Conservation (phyloP, 2,888 invertebrate genomes). For the Cantharis flavilabris region DNA sequence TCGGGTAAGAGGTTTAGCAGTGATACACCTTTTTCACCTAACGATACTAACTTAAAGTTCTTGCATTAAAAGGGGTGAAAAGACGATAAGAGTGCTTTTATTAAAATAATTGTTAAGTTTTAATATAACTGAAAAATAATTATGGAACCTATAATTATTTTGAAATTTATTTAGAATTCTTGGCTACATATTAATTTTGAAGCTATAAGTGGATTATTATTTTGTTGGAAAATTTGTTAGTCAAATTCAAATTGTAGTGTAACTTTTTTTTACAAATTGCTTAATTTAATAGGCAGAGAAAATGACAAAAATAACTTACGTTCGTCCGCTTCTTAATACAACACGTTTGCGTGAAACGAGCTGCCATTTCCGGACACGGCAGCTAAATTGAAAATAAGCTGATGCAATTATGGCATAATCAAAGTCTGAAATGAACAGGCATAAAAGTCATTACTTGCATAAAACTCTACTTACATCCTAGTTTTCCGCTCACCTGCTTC, state of each 20-base stretch:
- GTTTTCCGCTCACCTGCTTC: constrained; percentile 40
- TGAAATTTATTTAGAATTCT: neutral
- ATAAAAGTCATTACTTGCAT: constrained; percentile 40
- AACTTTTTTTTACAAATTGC: neutral
- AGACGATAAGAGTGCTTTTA: neutral
- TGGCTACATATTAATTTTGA: neutral
- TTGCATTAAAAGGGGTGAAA: neutral
- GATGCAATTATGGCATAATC: constrained; percentile 38
- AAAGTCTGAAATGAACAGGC: constrained; percentile 39
- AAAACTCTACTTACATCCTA: constrained; percentile 39
- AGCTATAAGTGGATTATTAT: neutral
- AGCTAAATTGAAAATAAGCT: constrained; percentile 30
- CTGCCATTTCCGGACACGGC: constrained; percentile 21
- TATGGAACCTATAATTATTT: neutral
- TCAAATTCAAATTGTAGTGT: neutral
- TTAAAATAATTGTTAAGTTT: neutral
- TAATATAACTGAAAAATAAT: neutral
- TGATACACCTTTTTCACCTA: neutral
- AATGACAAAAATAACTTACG: neutral
- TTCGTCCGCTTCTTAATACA: neutral
- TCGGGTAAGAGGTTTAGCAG: neutral
- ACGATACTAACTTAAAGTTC: neutral
- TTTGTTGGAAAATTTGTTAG: neutral
- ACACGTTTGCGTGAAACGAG: constrained; percentile 20
- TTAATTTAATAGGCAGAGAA: neutral